Base-by-base conservation (phyloP, 1,140 invertebrate species). In the Oscheius sp. region DNA sequence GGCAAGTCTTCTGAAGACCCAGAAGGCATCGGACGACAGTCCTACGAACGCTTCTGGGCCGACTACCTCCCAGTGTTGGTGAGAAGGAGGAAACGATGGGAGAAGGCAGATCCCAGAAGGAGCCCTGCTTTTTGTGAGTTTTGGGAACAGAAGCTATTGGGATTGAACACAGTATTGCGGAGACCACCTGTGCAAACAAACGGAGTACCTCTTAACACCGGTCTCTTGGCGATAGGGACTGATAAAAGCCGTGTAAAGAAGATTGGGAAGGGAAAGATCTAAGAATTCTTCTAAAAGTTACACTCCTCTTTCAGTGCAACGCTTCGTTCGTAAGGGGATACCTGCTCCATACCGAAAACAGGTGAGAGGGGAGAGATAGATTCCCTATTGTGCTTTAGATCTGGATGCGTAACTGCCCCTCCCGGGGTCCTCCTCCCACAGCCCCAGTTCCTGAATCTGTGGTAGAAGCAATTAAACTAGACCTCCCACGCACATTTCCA, bases 401-500 rank as follows among this genome's bases (percentile, higher is more conserved):
- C 15, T 68, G 67, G 67, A n/a, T 68, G 34, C 36, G 67, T 36
- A 68, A 55, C 55, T 68, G 67, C n/a, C 49, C 67, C 23, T 49
- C 67, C 3, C 10, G 67, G 2, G 67, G 67, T 2, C 29, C 35
- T 36, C 55, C 49, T 35, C n/a, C 34, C 15, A 29, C 7, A 29
- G 32, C 38, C 20, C n/a, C 35, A 42, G 67, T 68, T 46, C 55
- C 67, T 29, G 67, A 68, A 36, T 49, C 52, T n/a, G 55, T 68
- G 3, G 55, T 68, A 34, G 35, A 68, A n/a, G 49, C 52, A 38
- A 68, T 68, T 3, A 68, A 68, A 42, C 45, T 68, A 36, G 67
- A 68, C 42, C 52, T 68, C 35, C 67, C 67, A 59, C 26, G 67
- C 58, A 68, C 67, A 29, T 68, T 68, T 59, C 67, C 67, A 2